Evolutionary conservation across 2,888 invertebrate genomes (phyloP), one percentile per base, ranked within the genome.

Genomic region (Adineta ricciae): DNA sequence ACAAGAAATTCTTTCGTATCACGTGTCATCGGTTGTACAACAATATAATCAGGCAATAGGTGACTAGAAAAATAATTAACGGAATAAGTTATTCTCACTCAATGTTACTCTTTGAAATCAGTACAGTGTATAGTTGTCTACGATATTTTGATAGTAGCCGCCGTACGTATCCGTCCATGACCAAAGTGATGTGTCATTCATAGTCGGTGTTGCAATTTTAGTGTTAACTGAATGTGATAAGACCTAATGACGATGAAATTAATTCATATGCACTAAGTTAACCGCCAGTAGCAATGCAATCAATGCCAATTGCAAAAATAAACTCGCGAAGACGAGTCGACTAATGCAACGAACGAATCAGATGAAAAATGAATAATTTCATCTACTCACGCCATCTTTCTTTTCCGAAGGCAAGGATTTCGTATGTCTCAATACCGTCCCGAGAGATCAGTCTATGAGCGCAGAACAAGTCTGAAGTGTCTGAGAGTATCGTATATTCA

Each of bases 1-100:
- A 54, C 72, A 21, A 85, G 32, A 49, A 85, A 83, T 19, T 83
- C 83, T 16, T 83, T 83, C 2, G 19, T 73, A 73, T 85, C 78
- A 83, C 32, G 64, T 32, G 16, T 32, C 19, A 64, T 32, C 19
- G 64, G 64, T 64, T 64, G 19, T 19, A 64, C 32, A 64, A 64
- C 19, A 4, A 64, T 32, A 36, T 32, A 64, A 64, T 64, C 64
- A 14, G 64, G 16, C 32, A 27, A 64, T 19, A 32, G 32, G 19
- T 64, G 32, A 27, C 64, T 64, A 32, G 1, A 32, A 64, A 19
- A 64, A 19, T 27, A 27, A 14, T 2, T 27, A 27, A 27, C n/a
- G n/a, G n/a, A 56, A 56, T 56, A 46, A 46, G 46, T 46, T 46
- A 27, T 56, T n/a, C 8, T 32, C 0, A 32, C 4, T 64, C 27